Conservation (phyloP, 2,113 vertebrate species). For the Ammodramus savannarum region DNA sequence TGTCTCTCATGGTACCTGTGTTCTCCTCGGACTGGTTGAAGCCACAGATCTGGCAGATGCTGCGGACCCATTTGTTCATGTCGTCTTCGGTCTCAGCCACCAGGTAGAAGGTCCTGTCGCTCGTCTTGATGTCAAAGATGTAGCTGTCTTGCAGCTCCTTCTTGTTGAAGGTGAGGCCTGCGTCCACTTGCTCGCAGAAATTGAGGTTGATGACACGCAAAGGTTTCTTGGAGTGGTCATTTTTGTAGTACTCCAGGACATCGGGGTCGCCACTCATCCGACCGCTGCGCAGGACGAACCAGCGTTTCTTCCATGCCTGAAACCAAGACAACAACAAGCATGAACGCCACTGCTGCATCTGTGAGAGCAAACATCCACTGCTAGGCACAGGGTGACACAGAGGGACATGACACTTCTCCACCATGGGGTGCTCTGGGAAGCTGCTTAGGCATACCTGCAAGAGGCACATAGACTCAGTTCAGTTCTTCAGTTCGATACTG, state of each 20-base stretch:
- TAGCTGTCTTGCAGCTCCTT: conserved; percentile 98
- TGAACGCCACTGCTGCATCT: background rate
- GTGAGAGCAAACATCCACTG: accelerated
- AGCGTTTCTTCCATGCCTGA: conserved; percentile 98
- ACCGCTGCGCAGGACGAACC: conserved; percentile 95
- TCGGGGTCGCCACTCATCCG: conserved; percentile 97
- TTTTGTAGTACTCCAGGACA: conserved; percentile 98
- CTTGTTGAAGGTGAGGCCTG: conserved; percentile 95
- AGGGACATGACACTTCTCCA: accelerated
- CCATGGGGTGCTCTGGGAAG: background rate
- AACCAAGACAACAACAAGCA: background rate
- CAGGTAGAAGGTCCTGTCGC: conserved; percentile 94
- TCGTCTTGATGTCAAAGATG: conserved; percentile 97
- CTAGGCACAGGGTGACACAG: background rate
- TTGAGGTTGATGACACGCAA: conserved; percentile 95
- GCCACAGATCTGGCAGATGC: conserved; percentile 97
- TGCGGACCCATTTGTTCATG: conserved; percentile 98
- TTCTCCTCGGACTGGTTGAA: conserved; percentile 96
- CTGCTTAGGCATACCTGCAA: background rate
- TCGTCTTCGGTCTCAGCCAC: conserved; percentile 97
- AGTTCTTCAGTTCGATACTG: background rate
- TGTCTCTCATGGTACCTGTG: conserved; percentile 74
- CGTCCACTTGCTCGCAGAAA: conserved; percentile 95
- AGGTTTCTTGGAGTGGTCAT: conserved; percentile 95
- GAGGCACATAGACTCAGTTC: background rate